Base-by-base conservation (phyloP, 1,140 invertebrate genomes). In the Aradophagus sp. region DNA sequence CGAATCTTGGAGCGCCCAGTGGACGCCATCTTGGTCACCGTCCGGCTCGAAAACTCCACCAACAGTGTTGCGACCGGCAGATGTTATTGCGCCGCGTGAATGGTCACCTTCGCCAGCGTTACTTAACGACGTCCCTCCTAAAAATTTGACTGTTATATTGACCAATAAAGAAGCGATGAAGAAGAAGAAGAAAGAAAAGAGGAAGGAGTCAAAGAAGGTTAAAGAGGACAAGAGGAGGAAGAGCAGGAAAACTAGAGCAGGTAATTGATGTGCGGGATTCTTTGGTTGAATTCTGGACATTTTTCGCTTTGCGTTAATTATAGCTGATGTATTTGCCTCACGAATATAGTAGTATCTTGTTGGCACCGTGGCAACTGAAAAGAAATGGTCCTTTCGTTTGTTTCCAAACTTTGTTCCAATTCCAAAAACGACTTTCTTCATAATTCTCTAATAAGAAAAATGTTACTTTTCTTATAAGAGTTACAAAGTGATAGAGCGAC, bases 181-280 rank as follows among this genome's bases (percentile, higher is more conserved):
- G 75, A 91, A 88, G 76, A 90, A 87, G 81, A 89, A 86, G 73
- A 89, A 85, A 62, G 88, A 88, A 7, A 86, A 86, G 27, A 83
- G 70, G 69, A 88, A 86, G 81, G 85, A 86, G 63, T 70, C 35
- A 67, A 86, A 77, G 59, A 88, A 82, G 61, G 55, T 67, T 2
- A 84, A 80, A 70, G 86, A 82, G 74, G 81, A 72, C 4, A n/a
- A 29, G 79, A 66, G 84, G 61, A 36, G 79, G 19, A 83, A 87
- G 42, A 42, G 78, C 87, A 27, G 79, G 67, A 84, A 65, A 36
- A 80, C 20, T 83, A 87, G 42, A 42, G 78, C 87, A 27, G 86
- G 88, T 14, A 86, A n/a, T n/a, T n/a, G n/a, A n/a, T n/a, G n/a
- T n/a, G n/a, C n/a, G n/a, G n/a, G n/a, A n/a, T n/a, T n/a, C n/a